Evolutionary conservation across 2,888 invertebrate genomes (phyloP), one percentile per base, ranked within the genome.

Genomic region (Hyppa rectilinea): DNA sequence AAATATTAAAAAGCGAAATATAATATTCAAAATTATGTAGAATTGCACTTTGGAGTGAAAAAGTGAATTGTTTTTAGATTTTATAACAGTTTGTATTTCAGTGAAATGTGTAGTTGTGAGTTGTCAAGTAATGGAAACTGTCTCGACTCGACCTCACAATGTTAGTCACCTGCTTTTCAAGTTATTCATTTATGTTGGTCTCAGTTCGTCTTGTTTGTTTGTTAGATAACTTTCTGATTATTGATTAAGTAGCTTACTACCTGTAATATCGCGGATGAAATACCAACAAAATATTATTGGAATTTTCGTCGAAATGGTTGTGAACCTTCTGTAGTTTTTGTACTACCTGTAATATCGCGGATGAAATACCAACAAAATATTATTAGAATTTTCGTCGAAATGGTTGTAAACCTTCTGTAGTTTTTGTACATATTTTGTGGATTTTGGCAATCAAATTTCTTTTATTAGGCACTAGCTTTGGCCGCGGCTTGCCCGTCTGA

Each of bases 131-230:
- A 67, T 53, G 59, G 45, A 60, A 75, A 60, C 59, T 50, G 53
- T 50, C 52, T 62, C 40, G 52, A 45, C 55, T 56, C 31, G 31
- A 62, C 43, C 55, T 61, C 38, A 55, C 45, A 55, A 45, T 63
- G 43, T 61, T 60, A 65, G 38, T 70, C 58, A 77, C 58, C 58
- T 62, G 36, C 60, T 63, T 52, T 47, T 60, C 20, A 45, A 65
- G 43, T 62, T 70, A 40, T 56, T 76, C 43, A 10, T 45, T 45
- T 49, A 56, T 29, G 49, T 43, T 45, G 50, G 23, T 23, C 58
- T 40, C 17, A 40, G 47, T 52, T 77, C 43, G 26, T 53, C 58
- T 52, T 36, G 20, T 56, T 20, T 49, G 34, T 53, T 47, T 40
- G 5, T 55, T 9, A 14, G 20, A 43, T n/a, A 47, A 61, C 10